These are phyloP conservation scores for silkworm (Bombyx mori) DNA, from an alignment of 1,140 invertebrate species.

Conservation along the genomic window DNA sequence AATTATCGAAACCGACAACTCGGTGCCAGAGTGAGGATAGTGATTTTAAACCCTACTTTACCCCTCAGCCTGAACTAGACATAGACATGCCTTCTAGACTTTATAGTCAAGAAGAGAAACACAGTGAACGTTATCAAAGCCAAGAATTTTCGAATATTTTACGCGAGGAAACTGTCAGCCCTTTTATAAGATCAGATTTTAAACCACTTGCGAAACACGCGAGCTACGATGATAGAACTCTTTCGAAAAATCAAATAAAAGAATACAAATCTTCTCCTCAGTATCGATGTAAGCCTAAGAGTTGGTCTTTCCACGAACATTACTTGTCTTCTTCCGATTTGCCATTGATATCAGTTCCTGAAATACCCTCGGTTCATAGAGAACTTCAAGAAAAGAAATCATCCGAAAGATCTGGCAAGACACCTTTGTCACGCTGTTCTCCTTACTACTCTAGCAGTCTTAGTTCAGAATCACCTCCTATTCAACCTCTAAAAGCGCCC, in stretches of 20 bases:
- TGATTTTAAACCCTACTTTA: constrained; percentile 56
- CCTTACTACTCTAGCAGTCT: constrained; percentile 80
- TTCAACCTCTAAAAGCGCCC: constrained; percentile 73
- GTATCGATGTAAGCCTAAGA: constrained; percentile 71
- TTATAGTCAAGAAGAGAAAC: constrained; percentile 74
- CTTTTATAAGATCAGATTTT: constrained; percentile 60
- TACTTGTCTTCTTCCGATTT: constrained; percentile 67
- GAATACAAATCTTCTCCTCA: constrained; percentile 74
- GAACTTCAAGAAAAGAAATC: constrained; percentile 63
- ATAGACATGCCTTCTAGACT: constrained; percentile 68
- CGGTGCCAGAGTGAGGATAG: constrained; percentile 74
- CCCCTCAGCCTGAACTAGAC: constrained; percentile 59
- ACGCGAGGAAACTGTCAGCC: constrained; percentile 45
- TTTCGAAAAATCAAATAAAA: constrained; percentile 75
- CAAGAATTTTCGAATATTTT: constrained; percentile 73
- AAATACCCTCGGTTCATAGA: constrained; percentile 53
- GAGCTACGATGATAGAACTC: constrained; percentile 74
- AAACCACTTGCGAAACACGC: constrained; percentile 75
- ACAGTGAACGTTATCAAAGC: constrained; percentile 74
- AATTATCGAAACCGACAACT: constrained; percentile 47
- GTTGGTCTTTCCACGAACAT: constrained; percentile 75
- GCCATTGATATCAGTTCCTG: constrained; percentile 55
- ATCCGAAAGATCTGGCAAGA: constrained; percentile 56
- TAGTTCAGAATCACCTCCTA: constrained; percentile 74
- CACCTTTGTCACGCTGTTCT: constrained; percentile 75